A percentile compares a stretch with the other conserved stretches of the same genome.
Conservation (phyloP, 2,888 invertebrate genomes). For the Ormia ochracea region DNA sequence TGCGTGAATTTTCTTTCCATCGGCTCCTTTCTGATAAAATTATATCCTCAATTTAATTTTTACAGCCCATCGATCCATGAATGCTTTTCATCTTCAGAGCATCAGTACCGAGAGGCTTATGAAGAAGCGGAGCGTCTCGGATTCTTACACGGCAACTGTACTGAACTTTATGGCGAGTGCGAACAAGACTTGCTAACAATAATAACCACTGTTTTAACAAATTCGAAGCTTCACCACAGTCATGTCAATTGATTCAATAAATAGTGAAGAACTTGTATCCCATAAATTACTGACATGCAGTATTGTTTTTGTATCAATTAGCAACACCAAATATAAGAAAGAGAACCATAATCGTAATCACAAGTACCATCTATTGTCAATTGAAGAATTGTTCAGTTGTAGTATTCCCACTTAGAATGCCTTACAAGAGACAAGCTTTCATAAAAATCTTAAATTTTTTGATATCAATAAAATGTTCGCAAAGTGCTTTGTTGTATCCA, state of each 20-base stretch:
- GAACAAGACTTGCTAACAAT: constrained; percentile 68
- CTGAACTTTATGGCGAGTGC: constrained; percentile 71
- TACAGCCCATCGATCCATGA: constrained; percentile 79
- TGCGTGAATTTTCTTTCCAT: constrained; percentile 68
- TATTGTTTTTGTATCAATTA: background rate
- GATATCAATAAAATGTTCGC: background rate
- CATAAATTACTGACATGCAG: background rate
- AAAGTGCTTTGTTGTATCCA: constrained; percentile 42
- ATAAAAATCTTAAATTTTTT: background rate
- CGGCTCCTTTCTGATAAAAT: background rate
- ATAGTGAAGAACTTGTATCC: background rate
- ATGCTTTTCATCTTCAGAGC: constrained; percentile 79
- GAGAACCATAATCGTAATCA: background rate
- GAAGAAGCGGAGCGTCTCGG: constrained; percentile 73
- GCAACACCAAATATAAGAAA: background rate
- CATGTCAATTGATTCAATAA: background rate
- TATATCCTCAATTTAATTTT: background rate
- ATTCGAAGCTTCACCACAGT: background rate
- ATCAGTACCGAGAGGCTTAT: constrained; percentile 71
- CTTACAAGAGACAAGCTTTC: background rate
- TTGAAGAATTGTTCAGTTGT: background rate
- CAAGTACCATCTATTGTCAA: constrained; percentile 3
- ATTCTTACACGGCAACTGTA: constrained; percentile 72
- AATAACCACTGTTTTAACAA: constrained; percentile 60
- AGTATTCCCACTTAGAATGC: background rate